phyloP scores from a whole-genome alignment of 2,888 invertebrate genomes.

The Morpho helenor region DNA sequence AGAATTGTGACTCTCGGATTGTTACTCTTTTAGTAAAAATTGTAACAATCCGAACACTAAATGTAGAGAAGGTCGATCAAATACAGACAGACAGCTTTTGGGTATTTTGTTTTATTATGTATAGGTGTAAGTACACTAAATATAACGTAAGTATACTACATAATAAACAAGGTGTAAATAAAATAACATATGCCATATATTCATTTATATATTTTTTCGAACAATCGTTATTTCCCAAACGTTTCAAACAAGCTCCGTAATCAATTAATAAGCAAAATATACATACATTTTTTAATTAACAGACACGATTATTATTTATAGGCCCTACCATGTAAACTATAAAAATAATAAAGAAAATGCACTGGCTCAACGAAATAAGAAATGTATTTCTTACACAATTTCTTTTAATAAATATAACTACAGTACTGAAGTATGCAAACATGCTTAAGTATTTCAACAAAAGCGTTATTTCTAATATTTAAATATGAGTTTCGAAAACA shows the following conservation, averaged over 20 bases:
- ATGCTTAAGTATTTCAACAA: too few relatives aligned
- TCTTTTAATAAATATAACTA: neutral
- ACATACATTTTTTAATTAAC: slow-evolving; percentile 27
- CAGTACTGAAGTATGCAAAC: neutral
- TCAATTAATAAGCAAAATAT: slow-evolving; percentile 33
- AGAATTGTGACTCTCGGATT: too few relatives aligned
- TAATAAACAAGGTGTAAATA: too few relatives aligned
- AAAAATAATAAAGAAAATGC: slow-evolving; percentile 26
- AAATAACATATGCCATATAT: slow-evolving; percentile 38
- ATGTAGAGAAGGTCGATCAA: too few relatives aligned
- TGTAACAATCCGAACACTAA: too few relatives aligned
- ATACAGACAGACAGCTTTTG: too few relatives aligned
- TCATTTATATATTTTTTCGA: slow-evolving; percentile 45
- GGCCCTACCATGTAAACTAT: slow-evolving; percentile 24
- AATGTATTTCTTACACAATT: neutral
- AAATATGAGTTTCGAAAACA: too few relatives aligned
- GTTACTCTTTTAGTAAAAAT: too few relatives aligned
- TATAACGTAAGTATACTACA: too few relatives aligned
- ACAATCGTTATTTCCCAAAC: slow-evolving; percentile 39
- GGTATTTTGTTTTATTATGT: too few relatives aligned
- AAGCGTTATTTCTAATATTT: too few relatives aligned
- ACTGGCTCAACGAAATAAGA: slow-evolving; percentile 21
- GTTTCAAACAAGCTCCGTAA: slow-evolving; percentile 14
- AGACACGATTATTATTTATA: slow-evolving; percentile 21
- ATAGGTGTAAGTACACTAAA: too few relatives aligned